Evolutionary conservation across 2,797 vertebrate species (phyloP).

Genomic region (Leuciscus waleckii): DNA sequence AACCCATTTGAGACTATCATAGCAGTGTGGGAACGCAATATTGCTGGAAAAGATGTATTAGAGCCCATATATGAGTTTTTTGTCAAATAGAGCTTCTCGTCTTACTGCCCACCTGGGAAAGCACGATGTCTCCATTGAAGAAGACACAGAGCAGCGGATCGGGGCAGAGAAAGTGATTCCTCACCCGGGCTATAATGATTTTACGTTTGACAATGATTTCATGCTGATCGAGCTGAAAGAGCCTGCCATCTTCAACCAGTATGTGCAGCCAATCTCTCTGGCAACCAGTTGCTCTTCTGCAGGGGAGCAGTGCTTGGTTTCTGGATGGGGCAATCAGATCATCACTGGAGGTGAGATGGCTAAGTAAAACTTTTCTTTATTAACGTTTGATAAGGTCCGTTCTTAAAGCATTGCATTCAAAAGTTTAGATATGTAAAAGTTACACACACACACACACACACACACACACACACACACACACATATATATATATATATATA

Average conservation of each 20-base stretch:
- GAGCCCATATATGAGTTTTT: background rate
- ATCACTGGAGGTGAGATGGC: slow-evolving; percentile 62
- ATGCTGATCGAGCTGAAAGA: slow-evolving; percentile 70
- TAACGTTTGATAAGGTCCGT: no score
- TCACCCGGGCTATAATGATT: slow-evolving; percentile 57
- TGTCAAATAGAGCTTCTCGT: slow-evolving; percentile 55
- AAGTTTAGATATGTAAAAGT: no score
- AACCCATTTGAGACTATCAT: background rate
- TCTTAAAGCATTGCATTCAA: no score
- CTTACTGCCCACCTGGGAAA: slow-evolving; percentile 70
- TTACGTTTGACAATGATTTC: slow-evolving; percentile 63
- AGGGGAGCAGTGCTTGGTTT: slow-evolving; percentile 65
- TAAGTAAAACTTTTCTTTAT: no score
- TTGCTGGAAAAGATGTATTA: background rate
- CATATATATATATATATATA: no score
- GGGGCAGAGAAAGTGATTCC: slow-evolving; percentile 66
- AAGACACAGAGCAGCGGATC: slow-evolving; percentile 70
- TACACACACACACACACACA: no score
- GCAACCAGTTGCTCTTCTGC: slow-evolving; percentile 58
- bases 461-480: no score
- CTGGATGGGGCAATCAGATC: slow-evolving; percentile 71
- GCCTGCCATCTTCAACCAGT: slow-evolving; percentile 63
- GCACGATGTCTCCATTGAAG: slow-evolving; percentile 59
- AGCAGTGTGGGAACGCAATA: background rate
- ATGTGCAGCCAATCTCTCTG: slow-evolving; percentile 65